A percentile compares a stretch with the other conserved stretches of the same genome.
phyloP scores from a whole-genome alignment of 2,113 vertebrate species.

The Dipodomys spectabilis region DNA sequence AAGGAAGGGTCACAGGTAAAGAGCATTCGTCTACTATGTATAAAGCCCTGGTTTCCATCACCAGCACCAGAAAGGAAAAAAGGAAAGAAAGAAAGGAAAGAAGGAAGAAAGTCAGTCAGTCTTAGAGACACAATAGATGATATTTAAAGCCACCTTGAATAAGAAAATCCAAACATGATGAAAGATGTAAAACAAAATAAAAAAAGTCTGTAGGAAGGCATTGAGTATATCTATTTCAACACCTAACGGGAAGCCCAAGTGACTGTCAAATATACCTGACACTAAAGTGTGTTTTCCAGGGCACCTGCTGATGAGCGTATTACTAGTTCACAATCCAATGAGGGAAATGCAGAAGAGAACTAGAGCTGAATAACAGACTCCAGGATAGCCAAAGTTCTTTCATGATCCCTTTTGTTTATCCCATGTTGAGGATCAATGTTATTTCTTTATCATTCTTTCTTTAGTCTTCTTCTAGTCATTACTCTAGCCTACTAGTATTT shows the following conservation, averaged over 20 bases:
- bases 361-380: too few species aligned
- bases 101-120: background rate
- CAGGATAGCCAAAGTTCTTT: too few species aligned
- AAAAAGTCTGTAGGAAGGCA: background rate
- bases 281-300: background rate
- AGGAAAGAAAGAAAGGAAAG: too few species aligned
- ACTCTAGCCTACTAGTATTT: background rate
- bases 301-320: background rate
- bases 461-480: background rate
- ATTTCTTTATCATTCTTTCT: background rate
- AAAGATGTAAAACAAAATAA: background rate
- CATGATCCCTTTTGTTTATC: background rate
- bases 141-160: background rate
- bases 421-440: background rate
- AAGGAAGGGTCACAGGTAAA: background rate
- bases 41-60: background rate
- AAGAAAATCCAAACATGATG: background rate
- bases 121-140: background rate
- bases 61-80: background rate
- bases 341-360: background rate
- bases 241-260: background rate
- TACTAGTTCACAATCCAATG: background rate
- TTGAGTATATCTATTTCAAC: background rate
- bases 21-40: background rate
- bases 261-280: background rate